Conservation (phyloP, 2,113 vertebrate species). For the Panurus biarmicus region DNA sequence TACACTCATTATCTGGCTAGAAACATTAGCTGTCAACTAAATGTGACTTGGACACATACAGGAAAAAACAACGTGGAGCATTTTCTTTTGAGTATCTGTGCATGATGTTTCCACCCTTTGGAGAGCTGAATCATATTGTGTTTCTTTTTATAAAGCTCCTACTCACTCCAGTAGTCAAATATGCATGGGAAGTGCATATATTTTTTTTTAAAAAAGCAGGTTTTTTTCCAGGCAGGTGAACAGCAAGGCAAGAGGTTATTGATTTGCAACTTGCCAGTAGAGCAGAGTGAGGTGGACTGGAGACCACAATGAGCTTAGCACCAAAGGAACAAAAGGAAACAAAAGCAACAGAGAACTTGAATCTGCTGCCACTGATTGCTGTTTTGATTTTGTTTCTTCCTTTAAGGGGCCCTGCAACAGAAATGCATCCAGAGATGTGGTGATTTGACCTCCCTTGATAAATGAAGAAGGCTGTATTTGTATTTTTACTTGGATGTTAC, state of each 20-base stretch:
- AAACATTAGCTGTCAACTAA: not conserved
- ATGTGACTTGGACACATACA: not conserved
- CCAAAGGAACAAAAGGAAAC: too few species aligned
- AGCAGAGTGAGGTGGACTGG: not conserved
- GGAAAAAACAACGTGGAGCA: not conserved
- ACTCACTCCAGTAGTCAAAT: not conserved
- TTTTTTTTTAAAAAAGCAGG: not conserved
- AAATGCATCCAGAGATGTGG: not conserved
- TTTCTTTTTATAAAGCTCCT: slow-evolving; percentile 3
- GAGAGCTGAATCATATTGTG: not conserved
- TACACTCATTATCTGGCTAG: not conserved
- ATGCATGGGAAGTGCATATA: not conserved
- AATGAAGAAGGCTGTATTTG: not conserved
- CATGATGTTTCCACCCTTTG: not conserved
- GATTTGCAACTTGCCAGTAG: not conserved
- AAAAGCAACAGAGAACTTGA: not conserved
- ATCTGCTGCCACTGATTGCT: not conserved
- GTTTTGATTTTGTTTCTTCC: not conserved
- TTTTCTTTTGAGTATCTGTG: not conserved
- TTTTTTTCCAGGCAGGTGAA: not conserved
- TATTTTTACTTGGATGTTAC: not conserved
- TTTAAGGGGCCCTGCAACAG: not conserved
- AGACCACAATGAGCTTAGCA: not conserved
- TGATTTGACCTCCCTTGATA: not conserved
- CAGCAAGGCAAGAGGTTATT: not conserved